Evolutionary conservation across 2,888 invertebrate species (phyloP), one percentile per base, ranked within the genome.

Genomic region (Barypeithes pellucidus): DNA sequence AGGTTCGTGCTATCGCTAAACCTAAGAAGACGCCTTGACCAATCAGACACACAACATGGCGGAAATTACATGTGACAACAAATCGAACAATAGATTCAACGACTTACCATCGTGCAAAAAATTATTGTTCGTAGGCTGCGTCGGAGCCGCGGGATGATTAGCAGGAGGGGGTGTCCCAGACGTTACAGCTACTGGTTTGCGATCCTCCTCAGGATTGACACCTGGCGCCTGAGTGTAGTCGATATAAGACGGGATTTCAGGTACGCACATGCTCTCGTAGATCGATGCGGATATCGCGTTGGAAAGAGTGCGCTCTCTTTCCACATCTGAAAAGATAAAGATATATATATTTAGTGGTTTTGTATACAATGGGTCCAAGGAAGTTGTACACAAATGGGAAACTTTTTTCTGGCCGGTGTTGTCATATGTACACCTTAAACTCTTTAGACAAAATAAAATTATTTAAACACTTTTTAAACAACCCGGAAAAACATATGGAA

Each of bases 181-280:
- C 65, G 85, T 82, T 77, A 83, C 80, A 43, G 82, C 78, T 68
- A 82, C 76, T 9, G 84, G 83, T 78, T 85, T 87, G 80, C 85
- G 79, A 80, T 86, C 84, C 79, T 87, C 84, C 75, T 84, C 84
- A 75, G 86, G 77, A 84, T 85, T 79, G 79, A 85, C 79, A 16
- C 73, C 69, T 79, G 79, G 85, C 75, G 82, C 84, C 80, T 84
- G 85, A 76, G 84, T 81, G 84, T 88, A 87, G 80, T 88, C 89
- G 85, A 94, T 89, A 85, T 92, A 93, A 72, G 93, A 90, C 75
- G 91, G 89, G 79, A 92, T 86, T 85, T 94, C 94, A 78, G 94
- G 93, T 78, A 94, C 91, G 88, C 93, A 94, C 81, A 93, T 94
- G 36, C 75, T 77, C 85, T 95, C 95, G 89, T 94, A 95, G 68